phyloP scores from a whole-genome alignment of 1,140 invertebrate genomes.

The Philaenus spumarius region DNA sequence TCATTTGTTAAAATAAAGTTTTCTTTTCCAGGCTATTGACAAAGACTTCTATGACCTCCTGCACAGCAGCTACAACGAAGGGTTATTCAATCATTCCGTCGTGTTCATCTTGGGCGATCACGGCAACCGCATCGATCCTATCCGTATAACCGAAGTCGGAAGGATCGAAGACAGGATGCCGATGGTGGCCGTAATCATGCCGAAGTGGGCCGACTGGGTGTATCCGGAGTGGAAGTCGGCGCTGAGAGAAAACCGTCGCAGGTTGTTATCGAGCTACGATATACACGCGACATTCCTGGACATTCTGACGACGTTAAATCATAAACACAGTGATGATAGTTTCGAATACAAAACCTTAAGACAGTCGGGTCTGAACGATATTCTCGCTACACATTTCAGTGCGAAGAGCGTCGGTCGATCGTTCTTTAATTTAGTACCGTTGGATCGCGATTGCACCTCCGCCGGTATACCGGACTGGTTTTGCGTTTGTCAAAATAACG shows the following conservation, averaged over 20 bases:
- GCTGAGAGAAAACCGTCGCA: conserved; percentile 41
- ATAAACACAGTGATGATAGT: not conserved
- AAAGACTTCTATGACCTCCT: conserved; percentile 40
- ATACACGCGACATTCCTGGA: conserved; percentile 35
- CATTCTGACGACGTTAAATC: conserved; percentile 12
- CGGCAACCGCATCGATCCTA: conserved; percentile 46
- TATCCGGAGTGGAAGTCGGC: conserved; percentile 37
- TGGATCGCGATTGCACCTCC: conserved; percentile 40
- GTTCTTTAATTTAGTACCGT: conserved; percentile 33
- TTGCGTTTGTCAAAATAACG: conserved; percentile 41
- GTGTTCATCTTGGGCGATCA: conserved; percentile 47
- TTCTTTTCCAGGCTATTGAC: conserved; percentile 41
- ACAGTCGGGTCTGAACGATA: conserved; percentile 37
- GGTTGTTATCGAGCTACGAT: conserved; percentile 42
- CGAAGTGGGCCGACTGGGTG: conserved; percentile 39
- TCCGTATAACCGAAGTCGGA: conserved; percentile 46
- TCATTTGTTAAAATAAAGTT: no score
- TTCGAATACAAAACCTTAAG: conserved; percentile 39
- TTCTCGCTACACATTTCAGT: conserved; percentile 21
- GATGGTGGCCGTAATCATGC: conserved; percentile 46
- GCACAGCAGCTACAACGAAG: conserved; percentile 30
- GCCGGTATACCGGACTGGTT: conserved; percentile 44
- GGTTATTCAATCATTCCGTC: conserved; percentile 43
- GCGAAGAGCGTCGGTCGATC: conserved; percentile 22
- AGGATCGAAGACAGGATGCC: conserved; percentile 51